phyloP scores from a whole-genome alignment of 2,888 invertebrate genomes.

The Sclerodermus sp. region DNA sequence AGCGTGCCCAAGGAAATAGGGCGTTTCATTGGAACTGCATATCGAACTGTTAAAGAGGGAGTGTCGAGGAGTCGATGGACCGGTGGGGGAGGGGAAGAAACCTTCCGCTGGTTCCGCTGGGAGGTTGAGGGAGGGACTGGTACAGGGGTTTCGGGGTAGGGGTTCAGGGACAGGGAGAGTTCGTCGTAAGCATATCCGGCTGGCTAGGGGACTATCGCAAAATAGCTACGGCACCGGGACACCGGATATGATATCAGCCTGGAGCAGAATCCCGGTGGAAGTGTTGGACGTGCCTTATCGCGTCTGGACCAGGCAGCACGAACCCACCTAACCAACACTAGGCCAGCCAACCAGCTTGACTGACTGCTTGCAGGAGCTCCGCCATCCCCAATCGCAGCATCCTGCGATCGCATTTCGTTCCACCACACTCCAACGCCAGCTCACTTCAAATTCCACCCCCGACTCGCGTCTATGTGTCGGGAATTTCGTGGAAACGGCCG shows the following conservation, averaged over 20 bases:
- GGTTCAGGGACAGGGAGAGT: too few species aligned
- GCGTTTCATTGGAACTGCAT: too few species aligned
- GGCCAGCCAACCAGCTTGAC: conserved; percentile 35
- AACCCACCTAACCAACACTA: conserved; percentile 36
- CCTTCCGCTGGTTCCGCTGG: too few species aligned
- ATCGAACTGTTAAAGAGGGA: too few species aligned
- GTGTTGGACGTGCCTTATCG: conserved; percentile 54
- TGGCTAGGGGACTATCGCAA: conserved; percentile 35
- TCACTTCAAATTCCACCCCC: background rate
- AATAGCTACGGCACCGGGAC: conserved; percentile 32
- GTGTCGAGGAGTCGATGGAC: too few species aligned
- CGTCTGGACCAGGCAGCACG: conserved; percentile 18
- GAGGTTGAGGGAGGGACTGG: too few species aligned
- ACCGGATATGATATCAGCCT: conserved; percentile 52
- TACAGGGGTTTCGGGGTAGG: too few species aligned
- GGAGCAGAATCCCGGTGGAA: conserved; percentile 50
- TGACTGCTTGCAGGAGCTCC: conserved; percentile 37
- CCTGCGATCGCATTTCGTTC: conserved; percentile 21
- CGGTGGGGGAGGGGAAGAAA: too few species aligned
- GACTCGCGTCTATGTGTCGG: too few species aligned
- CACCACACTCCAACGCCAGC: conserved; percentile 5
- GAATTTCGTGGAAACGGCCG: too few species aligned
- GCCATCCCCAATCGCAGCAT: conserved; percentile 25
- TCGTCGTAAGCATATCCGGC: conserved; percentile 19
- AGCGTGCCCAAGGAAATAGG: too few species aligned